Percentiles rank a stretch among this genome's conserved stretches.
These are phyloP conservation scores for Apamea epomidion DNA, from an alignment of 2,888 invertebrate genomes.

Conservation along the genomic window DNA sequence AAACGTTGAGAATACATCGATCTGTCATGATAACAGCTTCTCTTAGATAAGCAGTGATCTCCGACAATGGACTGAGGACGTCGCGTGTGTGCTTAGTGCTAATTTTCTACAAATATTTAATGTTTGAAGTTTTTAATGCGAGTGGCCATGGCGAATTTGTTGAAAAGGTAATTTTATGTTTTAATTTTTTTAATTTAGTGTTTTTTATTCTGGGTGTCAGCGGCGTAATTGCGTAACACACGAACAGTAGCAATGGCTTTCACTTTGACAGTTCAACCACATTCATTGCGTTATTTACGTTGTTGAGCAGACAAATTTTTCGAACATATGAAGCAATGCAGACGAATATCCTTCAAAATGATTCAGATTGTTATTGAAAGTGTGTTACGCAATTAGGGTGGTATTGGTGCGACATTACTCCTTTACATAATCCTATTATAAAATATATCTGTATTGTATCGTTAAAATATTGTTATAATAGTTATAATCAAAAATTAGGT, in stretches of 20 bases:
- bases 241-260: not conserved
- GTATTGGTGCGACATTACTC: not conserved
- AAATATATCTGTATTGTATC: not conserved
- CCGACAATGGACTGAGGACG: constrained; percentile 61
- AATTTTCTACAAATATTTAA: constrained; percentile 60
- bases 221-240: not conserved
- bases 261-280: not conserved
- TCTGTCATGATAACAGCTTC: constrained; percentile 84
- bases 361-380: not conserved
- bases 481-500: not conserved
- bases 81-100: constrained; percentile 52
- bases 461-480: too few species aligned
- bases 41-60: constrained; percentile 66
- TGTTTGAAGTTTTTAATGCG: constrained; percentile 50
- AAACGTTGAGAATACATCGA: constrained; percentile 78
- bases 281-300: not conserved
- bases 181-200: not conserved
- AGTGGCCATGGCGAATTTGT: constrained; percentile 76
- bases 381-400: not conserved
- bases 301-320: not conserved
- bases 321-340: not conserved
- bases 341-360: not conserved
- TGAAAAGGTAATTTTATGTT: constrained; percentile 78
- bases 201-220: not conserved
- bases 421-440: not conserved